Evolutionary conservation across 30 jellyfish, hydroid and myxozoan genomes (phyloP), one percentile per base, ranked within the genome.

Genomic region (Kudoa iwatai): DNA sequence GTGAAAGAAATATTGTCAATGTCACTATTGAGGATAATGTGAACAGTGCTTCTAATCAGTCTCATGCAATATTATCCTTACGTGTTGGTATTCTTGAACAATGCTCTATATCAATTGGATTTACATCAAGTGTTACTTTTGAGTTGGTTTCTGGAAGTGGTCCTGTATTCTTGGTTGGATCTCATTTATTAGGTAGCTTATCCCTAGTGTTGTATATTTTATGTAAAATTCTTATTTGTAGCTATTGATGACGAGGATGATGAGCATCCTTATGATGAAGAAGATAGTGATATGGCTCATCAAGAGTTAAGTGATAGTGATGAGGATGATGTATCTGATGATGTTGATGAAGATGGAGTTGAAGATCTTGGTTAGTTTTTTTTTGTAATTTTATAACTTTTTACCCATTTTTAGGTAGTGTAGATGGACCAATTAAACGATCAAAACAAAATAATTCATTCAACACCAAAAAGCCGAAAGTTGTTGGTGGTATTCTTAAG

Each of bases 1-100:
- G 83, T 13, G 90, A 67, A 39, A 47, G 90, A 21, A 67, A 67
- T 46, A 53, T 67, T 20, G 86, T 67, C 15, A 82, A 67, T 3
- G 90, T 49, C 12, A 58, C 90, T 13, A 58, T 83, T 12, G 67
- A 36, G 10, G 61, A 58, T 32, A 51, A 44, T n/a, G 47, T 39
- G 23, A 84, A 81, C 20, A 28, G 49, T 47, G 64, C 57, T 6
- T 28, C 36, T 9, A n/a, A 28, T 11, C 51, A 49, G 4, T 42
- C 86, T 1, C 62, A 59, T 34, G 39, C 83, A 18, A 53, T 67
- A 4, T 44, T 59, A 10, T 59, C 85, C 6, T 25, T 67, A 30
- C 51, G 53, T 19, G 44, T 54, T 16, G 86, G 83, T 14, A 62
- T 55, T 18, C 48, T 43, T 15, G 90, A 67, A 41, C 46, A 51